A percentile compares a stretch with the other conserved stretches of the same genome.
These are phyloP conservation scores for Prionailurus viverrinus DNA, from an alignment of 2,113 vertebrate species.

Conservation along the genomic window DNA sequence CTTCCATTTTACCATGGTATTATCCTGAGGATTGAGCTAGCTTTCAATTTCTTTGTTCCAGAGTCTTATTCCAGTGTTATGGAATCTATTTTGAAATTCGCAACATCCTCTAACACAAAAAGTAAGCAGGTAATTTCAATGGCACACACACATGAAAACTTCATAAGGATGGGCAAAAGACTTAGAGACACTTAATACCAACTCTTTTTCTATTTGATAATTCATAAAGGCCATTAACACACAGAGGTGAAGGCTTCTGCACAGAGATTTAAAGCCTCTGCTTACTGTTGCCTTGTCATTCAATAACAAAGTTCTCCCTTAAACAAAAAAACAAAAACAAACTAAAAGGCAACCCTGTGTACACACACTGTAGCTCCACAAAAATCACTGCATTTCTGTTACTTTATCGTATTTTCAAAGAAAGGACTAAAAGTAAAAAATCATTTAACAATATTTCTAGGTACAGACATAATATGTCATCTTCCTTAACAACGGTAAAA, in stretches of 20 bases:
- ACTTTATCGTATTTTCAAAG: neutral
- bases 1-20: neutral
- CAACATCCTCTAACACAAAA: neutral
- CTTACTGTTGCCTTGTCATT: neutral
- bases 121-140: neutral
- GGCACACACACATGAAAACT: neutral
- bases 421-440: slow-evolving; percentile 14
- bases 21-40: neutral
- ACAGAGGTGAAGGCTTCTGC: neutral
- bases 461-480: neutral
- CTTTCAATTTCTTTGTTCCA: neutral
- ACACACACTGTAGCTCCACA: neutral
- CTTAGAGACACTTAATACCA: neutral
- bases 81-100: neutral
- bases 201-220: neutral
- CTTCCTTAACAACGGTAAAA: neutral
- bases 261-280: neutral
- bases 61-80: neutral
- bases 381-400: slow-evolving; percentile 3
- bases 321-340: neutral
- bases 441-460: neutral
- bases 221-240: neutral
- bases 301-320: neutral
- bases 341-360: neutral
- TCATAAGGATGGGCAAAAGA: neutral